Evolutionary conservation across 1,140 invertebrate genomes (phyloP).

Genomic region (Olivierus martensii): DNA sequence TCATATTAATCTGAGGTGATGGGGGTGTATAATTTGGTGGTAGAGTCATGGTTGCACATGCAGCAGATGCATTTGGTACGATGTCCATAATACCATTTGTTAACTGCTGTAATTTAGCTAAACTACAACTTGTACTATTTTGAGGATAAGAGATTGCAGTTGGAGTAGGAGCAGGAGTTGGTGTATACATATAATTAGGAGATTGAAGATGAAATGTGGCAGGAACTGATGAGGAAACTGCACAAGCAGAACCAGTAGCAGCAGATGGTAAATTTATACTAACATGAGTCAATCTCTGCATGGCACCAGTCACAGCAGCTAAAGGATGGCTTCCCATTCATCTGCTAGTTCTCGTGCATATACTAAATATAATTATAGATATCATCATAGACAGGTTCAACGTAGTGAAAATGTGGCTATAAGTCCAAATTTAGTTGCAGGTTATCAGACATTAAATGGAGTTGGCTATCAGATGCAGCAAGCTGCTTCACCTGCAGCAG

Average conservation of each 20-base stretch:
- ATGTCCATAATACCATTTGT: constrained; percentile 59
- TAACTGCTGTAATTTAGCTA: constrained; percentile 69
- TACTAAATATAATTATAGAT: constrained; percentile 28
- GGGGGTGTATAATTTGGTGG: constrained; percentile 35
- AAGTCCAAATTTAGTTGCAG: constrained; percentile 56
- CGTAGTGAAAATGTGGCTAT: constrained; percentile 52
- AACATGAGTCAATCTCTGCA: constrained; percentile 27
- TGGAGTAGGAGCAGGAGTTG: constrained; percentile 18
- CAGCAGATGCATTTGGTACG: constrained; percentile 44
- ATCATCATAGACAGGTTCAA: constrained; percentile 28
- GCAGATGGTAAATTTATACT: constrained; percentile 5
- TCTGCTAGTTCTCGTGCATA: constrained; percentile 25
- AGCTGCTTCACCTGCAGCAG: constrained; percentile 34
- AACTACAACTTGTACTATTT: constrained; percentile 42
- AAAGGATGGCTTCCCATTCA: no score
- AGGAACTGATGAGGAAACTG: constrained; percentile 34
- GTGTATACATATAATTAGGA: constrained; percentile 17
- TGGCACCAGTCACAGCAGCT: no score
- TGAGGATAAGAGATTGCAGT: constrained; percentile 12
- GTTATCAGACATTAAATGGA: constrained; percentile 48
- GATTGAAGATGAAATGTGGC: constrained; percentile 48
- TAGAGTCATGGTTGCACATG: constrained; percentile 43
- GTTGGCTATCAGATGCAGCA: constrained; percentile 47
- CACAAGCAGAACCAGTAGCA: constrained; percentile 34
- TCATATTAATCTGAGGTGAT: constrained; percentile 38